phyloP scores from a whole-genome alignment of 2,888 invertebrate species.

The Parnassius orleans region DNA sequence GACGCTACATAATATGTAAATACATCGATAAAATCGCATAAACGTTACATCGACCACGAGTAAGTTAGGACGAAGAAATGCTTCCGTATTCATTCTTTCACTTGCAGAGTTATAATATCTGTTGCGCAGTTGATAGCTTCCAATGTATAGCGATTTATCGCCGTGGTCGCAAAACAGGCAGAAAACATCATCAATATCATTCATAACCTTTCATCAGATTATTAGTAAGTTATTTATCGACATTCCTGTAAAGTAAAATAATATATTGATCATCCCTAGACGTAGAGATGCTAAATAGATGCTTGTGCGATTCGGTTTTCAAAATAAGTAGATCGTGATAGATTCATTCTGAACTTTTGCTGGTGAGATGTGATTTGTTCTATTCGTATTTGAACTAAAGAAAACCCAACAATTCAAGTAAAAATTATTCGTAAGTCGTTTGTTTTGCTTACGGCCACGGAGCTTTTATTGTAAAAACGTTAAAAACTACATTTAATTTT shows the following conservation, averaged over 20 bases:
- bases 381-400: constrained; percentile 55
- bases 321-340: constrained; percentile 59
- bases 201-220: too few relatives aligned
- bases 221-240: background rate
- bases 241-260: background rate
- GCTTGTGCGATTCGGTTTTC: constrained; percentile 46
- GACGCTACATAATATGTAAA: too few relatives aligned
- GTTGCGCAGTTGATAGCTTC: too few relatives aligned
- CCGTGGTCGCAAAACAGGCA: too few relatives aligned
- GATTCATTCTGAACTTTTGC: constrained; percentile 60
- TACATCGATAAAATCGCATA: too few relatives aligned
- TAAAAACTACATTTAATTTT: constrained; percentile 28
- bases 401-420: constrained; percentile 61
- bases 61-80: too few relatives aligned
- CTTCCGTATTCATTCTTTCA: too few relatives aligned
- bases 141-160: too few relatives aligned
- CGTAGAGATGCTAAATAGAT: background rate
- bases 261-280: background rate
- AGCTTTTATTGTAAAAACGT: constrained; percentile 36
- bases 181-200: too few relatives aligned
- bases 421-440: constrained; percentile 49
- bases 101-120: too few relatives aligned
- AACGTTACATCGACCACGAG: too few relatives aligned
- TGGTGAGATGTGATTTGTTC: constrained; percentile 51
- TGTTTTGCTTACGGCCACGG: constrained; percentile 63